phyloP scores from a whole-genome alignment of 2,888 invertebrate species.

The Trachelus iudaicus region DNA sequence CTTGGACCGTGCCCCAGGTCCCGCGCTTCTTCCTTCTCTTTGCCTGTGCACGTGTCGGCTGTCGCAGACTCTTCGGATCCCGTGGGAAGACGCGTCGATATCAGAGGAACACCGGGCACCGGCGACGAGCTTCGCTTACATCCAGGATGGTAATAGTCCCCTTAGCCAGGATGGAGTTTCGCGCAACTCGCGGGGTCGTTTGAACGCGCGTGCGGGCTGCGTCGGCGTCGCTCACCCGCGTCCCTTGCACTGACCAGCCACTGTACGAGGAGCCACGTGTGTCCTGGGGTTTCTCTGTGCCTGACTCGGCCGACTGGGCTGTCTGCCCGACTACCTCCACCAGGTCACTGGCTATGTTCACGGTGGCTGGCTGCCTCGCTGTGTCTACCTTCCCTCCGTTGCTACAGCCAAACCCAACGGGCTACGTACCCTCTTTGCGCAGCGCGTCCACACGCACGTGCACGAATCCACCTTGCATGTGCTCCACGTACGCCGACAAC shows the following conservation, averaged over 20 bases:
- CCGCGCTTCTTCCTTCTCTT: not conserved
- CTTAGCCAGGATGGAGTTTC: not conserved
- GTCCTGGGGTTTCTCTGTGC: not conserved
- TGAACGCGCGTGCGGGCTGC: conserved; percentile 24
- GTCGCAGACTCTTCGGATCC: not conserved
- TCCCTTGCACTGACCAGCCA: conserved; percentile 11
- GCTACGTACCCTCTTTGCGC: conserved; percentile 24
- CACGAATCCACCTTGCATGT: conserved; percentile 39
- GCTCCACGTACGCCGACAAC: conserved; percentile 1
- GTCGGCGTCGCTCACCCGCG: conserved; percentile 18
- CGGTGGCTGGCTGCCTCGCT: not conserved
- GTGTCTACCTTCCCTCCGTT: conserved; percentile 1
- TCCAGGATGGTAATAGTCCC: not conserved
- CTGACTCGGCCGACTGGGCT: conserved; percentile 8
- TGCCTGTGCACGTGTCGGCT: not conserved
- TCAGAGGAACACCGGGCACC: not conserved
- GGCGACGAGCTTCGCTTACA: not conserved
- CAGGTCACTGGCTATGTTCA: not conserved
- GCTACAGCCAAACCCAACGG: not conserved
- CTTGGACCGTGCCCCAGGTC: not conserved
- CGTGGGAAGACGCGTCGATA: not conserved
- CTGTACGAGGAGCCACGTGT: conserved; percentile 8
- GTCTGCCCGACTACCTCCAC: not conserved
- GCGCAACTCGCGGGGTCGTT: conserved; percentile 16
- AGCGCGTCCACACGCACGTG: conserved; percentile 27